Evolutionary conservation across 2,888 invertebrate genomes (phyloP).

Genomic region (Stenchaetothrips biformis): DNA sequence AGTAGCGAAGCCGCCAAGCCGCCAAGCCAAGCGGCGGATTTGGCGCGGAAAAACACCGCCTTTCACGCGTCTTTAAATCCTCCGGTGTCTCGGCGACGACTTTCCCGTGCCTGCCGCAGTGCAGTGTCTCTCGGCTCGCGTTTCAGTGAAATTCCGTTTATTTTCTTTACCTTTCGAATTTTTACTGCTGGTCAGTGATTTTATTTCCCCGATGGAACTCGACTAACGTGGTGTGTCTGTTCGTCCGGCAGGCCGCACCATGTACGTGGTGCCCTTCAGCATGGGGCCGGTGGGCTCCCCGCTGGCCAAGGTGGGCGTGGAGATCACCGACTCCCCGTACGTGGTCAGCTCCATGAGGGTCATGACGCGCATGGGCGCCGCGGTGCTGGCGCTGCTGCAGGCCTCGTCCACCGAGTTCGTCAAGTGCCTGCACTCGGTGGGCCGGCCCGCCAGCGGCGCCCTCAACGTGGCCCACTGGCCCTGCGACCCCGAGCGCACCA

Average conservation of each 20-base stretch:
- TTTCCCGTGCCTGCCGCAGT: no score
- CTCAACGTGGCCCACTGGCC: slow-evolving; percentile 83
- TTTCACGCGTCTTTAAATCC: no score
- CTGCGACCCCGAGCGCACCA: slow-evolving; percentile 90
- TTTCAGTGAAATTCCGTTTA: neutral
- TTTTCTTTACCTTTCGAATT: neutral
- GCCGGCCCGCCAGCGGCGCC: slow-evolving; percentile 58
- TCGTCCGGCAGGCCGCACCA: slow-evolving; percentile 71
- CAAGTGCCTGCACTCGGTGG: slow-evolving; percentile 91
- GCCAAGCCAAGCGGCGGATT: no score
- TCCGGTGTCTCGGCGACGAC: no score
- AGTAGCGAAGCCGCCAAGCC: slow-evolving; percentile 32
- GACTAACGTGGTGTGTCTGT: neutral
- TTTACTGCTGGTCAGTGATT: neutral
- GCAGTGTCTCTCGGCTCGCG: no score
- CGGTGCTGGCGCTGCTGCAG: slow-evolving; percentile 53
- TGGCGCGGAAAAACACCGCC: no score
- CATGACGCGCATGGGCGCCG: slow-evolving; percentile 89
- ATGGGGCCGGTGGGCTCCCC: slow-evolving; percentile 98
- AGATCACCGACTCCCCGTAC: slow-evolving; percentile 95
- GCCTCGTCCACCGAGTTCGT: slow-evolving; percentile 63
- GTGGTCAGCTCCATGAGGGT: slow-evolving; percentile 97
- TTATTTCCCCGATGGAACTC: no score
- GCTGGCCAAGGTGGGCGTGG: slow-evolving; percentile 91
- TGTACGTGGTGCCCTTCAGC: slow-evolving; percentile 97